A percentile compares a stretch with the other conserved stretches of the same genome.
These are phyloP conservation scores for Axis porcinus DNA, from an alignment of 2,113 vertebrate genomes.

Conservation along the genomic window DNA sequence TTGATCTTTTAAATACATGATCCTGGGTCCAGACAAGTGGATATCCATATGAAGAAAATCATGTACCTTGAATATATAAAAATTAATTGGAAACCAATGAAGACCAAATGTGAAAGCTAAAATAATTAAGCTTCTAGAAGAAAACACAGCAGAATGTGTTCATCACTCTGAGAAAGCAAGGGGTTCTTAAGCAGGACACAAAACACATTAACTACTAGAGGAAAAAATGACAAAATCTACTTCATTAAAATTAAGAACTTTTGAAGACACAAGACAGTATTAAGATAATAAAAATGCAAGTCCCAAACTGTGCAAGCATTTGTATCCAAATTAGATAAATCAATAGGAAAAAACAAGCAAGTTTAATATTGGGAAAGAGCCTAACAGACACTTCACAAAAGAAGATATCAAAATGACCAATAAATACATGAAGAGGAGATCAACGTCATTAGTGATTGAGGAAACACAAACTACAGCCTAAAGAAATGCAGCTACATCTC, in stretches of 20 bases:
- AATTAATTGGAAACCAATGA: background rate
- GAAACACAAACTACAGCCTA: background rate
- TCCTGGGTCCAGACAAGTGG: background rate
- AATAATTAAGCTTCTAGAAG: background rate
- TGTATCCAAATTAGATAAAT: background rate
- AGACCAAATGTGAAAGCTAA: background rate
- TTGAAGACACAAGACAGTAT: background rate
- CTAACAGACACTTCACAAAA: background rate
- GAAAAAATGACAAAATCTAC: background rate
- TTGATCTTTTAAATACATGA: background rate
- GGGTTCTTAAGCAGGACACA: background rate
- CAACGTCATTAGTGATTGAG: background rate
- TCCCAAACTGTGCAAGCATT: background rate
- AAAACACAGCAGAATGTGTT: background rate
- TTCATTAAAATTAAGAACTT: background rate
- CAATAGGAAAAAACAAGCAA: background rate
- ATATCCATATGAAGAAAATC: background rate
- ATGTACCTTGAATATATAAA: background rate
- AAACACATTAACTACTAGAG: background rate
- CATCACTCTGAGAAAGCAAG: background rate
- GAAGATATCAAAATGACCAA: background rate
- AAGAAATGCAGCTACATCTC: background rate
- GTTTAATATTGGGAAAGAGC: background rate
- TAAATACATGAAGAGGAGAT: background rate
- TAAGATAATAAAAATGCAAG: background rate